A percentile compares a stretch with the other conserved stretches of the same genome.
Conservation (phyloP, 2,888 invertebrate genomes). For the Epiblema foenella region DNA sequence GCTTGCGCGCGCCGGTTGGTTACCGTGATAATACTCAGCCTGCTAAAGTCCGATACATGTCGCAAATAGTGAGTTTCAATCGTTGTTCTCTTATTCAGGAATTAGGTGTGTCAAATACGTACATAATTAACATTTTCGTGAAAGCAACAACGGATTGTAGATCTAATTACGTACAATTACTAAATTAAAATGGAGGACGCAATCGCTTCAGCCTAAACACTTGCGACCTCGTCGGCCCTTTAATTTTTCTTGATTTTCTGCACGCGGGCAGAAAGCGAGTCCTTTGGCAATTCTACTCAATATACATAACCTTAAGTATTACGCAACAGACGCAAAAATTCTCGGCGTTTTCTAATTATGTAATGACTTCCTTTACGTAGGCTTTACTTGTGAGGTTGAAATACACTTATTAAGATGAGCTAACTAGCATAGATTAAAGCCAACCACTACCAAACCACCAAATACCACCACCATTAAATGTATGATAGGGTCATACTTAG, state of each 20-base stretch:
- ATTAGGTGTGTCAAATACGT: too few relatives aligned
- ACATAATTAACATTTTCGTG: too few relatives aligned
- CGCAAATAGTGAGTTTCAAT: too few relatives aligned
- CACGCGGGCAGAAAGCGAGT: constrained; percentile 12
- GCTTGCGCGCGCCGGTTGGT: too few relatives aligned
- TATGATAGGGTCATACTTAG: too few relatives aligned
- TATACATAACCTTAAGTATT: constrained; percentile 5
- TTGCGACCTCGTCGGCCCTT: constrained; percentile 8
- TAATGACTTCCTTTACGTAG: constrained; percentile 11
- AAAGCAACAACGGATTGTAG: too few relatives aligned
- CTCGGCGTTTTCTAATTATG: constrained; percentile 20
- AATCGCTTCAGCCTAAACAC: background rate
- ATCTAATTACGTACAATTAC: background rate
- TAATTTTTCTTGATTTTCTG: constrained; percentile 28
- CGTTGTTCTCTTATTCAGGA: too few relatives aligned
- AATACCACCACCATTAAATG: too few relatives aligned
- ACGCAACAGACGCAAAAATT: constrained; percentile 13
- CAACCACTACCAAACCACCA: too few relatives aligned
- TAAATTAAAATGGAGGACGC: background rate
- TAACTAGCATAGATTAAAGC: too few relatives aligned
- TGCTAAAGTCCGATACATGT: too few relatives aligned
- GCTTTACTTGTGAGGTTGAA: background rate
- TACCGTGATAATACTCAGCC: too few relatives aligned
- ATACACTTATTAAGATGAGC: constrained; percentile 9
- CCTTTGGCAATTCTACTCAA: constrained; percentile 12